phyloP scores from a whole-genome alignment of 1,140 invertebrate species.

The Trachymyrmex septentrionalis region DNA sequence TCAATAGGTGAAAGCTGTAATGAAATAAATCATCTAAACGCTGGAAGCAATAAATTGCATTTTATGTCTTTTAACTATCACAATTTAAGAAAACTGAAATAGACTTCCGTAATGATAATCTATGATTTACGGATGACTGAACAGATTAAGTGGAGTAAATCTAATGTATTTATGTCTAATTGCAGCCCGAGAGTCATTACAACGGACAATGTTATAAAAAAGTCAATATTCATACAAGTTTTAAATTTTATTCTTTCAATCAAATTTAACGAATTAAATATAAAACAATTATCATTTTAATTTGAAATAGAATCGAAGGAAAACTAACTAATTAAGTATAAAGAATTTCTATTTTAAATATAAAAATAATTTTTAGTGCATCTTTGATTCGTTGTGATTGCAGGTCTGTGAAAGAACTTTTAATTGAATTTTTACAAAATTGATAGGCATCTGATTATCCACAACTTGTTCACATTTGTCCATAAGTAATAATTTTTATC shows the following conservation, averaged over 20 bases:
- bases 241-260: neutral
- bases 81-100: slow-evolving; percentile 19
- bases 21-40: slow-evolving; percentile 21
- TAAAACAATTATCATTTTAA: too few relatives aligned
- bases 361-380: neutral
- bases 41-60: neutral
- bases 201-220: neutral
- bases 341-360: too few relatives aligned
- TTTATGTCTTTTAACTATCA: neutral
- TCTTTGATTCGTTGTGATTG: neutral
- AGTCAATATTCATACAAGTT: neutral
- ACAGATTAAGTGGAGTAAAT: slow-evolving; percentile 45
- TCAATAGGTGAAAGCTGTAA: neutral
- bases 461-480: too few relatives aligned
- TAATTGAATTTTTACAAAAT: too few relatives aligned
- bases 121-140: slow-evolving; percentile 34
- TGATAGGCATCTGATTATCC: too few relatives aligned
- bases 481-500: too few relatives aligned
- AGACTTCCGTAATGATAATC: neutral
- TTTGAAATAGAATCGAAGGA: too few relatives aligned
- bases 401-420: too few relatives aligned
- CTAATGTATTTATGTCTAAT: slow-evolving; percentile 36
- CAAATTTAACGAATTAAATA: neutral
- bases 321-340: too few relatives aligned
- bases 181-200: slow-evolving; percentile 2